Evolutionary conservation across 2,888 invertebrate species (phyloP).

Genomic region (Lacanobia wlatinum): DNA sequence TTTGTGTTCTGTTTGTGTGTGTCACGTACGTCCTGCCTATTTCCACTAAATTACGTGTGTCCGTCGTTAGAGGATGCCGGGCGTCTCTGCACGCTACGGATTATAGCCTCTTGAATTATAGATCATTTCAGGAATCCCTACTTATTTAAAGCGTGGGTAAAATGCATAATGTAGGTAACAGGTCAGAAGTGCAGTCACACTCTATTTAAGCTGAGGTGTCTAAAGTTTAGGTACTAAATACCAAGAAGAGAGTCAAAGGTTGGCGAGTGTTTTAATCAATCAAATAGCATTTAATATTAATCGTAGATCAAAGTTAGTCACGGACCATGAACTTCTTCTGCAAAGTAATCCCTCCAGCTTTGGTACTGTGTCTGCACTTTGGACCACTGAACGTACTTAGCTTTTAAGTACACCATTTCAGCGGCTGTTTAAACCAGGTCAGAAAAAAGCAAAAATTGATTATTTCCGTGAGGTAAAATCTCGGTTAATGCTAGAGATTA

Average conservation of each 20-base stretch:
- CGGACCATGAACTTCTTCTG: neutral
- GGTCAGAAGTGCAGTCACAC: neutral
- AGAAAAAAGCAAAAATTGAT: neutral
- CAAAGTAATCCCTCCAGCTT: neutral
- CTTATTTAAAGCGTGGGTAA: neutral
- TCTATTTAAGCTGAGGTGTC: neutral
- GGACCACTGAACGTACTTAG: neutral
- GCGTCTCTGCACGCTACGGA: conserved; percentile 14
- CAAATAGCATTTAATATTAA: neutral
- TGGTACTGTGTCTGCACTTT: neutral
- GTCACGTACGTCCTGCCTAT: conserved; percentile 46
- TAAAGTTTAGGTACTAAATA: neutral
- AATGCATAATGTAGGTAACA: neutral
- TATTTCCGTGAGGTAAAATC: conserved; percentile 3
- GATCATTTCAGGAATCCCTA: conserved; percentile 2
- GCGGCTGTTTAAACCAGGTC: conserved; percentile 5
- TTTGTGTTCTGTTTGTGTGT: neutral
- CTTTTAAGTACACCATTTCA: neutral
- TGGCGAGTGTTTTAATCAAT: neutral
- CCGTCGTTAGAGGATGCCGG: conserved; percentile 41
- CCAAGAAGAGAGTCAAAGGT: neutral
- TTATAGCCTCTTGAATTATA: conserved; percentile 28
- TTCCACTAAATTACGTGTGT: conserved; percentile 41
- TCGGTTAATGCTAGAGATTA: conserved; percentile 5
- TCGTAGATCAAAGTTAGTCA: neutral